A percentile compares a stretch with the other conserved stretches of the same genome.
Evolutionary conservation across 2,797 vertebrate genomes (phyloP).

Genomic region (Sebastes iracundus): DNA sequence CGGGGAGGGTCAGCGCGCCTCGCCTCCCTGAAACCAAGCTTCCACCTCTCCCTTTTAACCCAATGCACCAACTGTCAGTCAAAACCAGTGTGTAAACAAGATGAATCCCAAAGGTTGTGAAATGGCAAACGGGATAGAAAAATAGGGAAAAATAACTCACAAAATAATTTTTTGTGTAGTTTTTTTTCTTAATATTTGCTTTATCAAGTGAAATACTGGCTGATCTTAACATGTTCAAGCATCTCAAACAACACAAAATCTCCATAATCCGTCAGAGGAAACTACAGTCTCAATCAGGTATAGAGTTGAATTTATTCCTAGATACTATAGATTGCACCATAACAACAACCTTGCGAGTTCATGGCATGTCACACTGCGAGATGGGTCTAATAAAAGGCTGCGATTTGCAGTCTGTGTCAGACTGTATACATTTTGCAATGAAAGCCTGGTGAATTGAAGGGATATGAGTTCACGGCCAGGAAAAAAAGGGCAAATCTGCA

Average conservation of each 20-base stretch:
- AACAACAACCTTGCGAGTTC: neutral
- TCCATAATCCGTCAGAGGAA: neutral
- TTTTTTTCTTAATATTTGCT: neutral
- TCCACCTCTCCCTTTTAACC: constrained; percentile 14
- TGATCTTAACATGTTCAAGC: neutral
- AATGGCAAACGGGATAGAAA: neutral
- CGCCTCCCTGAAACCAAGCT: neutral
- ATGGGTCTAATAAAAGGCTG: neutral
- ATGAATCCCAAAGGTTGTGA: neutral
- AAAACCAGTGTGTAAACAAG: neutral
- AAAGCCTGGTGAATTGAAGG: neutral
- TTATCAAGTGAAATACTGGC: neutral
- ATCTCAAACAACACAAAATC: neutral
- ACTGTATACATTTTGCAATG: neutral
- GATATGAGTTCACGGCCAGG: neutral
- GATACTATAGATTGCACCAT: neutral
- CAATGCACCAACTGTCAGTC: constrained; percentile 20
- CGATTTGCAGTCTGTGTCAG: neutral
- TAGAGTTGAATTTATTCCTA: neutral
- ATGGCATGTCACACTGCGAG: neutral
- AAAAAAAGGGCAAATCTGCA: neutral
- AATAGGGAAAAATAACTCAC: too few relatives aligned
- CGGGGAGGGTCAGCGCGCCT: neutral
- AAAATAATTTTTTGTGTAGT: neutral
- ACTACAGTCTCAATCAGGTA: neutral